These are phyloP conservation scores for Hemithea aestivaria DNA, from an alignment of 2,888 invertebrate genomes.

Conservation along the genomic window DNA sequence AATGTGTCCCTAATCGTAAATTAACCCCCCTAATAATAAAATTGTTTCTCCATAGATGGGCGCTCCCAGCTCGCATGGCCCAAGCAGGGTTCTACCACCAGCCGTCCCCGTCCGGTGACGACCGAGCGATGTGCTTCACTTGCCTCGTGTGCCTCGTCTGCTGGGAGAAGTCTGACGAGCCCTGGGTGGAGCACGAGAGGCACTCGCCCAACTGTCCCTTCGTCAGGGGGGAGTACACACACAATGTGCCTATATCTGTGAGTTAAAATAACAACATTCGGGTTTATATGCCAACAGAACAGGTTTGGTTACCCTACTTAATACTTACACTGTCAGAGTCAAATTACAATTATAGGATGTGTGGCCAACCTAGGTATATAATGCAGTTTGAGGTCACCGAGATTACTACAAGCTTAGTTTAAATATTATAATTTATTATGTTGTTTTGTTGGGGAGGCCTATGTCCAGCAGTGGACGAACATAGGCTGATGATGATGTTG, in stretches of 20 bases:
- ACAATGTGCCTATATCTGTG: slow-evolving; percentile 93
- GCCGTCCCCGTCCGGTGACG: slow-evolving; percentile 92
- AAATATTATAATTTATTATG: no score
- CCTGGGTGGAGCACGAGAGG: slow-evolving; percentile 97
- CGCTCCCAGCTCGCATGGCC: slow-evolving; percentile 96
- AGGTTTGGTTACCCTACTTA: no score
- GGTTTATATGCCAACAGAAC: not conserved
- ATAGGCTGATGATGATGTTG: no score
- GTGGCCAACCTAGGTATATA: no score
- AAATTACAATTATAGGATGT: no score
- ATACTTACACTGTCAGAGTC: no score
- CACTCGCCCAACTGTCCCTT: slow-evolving; percentile 96
- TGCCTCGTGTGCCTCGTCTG: slow-evolving; percentile 96
- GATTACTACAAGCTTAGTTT: no score
- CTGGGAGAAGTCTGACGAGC: slow-evolving; percentile 98
- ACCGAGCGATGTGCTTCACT: slow-evolving; percentile 97
- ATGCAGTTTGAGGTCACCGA: no score
- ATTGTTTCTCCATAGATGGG: slow-evolving; percentile 93
- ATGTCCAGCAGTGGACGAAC: no score
- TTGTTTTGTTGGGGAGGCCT: no score
- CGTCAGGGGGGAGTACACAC: slow-evolving; percentile 95
- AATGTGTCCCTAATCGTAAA: no score
- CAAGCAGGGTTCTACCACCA: slow-evolving; percentile 98
- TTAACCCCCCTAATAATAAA: no score
- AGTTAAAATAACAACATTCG: slow-evolving; percentile 31